Evolutionary conservation across 2,797 vertebrate species (phyloP), one percentile per base, ranked within the genome.

Genomic region (Myotis myotis): DNA sequence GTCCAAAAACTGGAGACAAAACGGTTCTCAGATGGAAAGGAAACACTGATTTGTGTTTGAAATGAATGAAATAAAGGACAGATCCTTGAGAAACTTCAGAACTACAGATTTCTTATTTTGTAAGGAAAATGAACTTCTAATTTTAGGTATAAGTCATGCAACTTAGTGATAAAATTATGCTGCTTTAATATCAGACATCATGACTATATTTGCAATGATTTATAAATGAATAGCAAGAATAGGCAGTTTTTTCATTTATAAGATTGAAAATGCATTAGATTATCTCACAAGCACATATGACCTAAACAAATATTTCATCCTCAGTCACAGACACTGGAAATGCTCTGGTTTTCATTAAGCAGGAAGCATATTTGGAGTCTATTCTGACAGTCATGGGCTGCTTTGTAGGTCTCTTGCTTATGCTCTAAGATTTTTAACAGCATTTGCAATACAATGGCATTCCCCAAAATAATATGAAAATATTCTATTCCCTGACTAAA

Each of bases 221-320:
- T 88, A 70, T 13, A 96, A 72, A 78, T 16, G 17, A 66, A 44
- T 55, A 64, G 15, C n/a, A 81, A 85, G 25, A 86, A n/a, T 10
- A 71, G 30, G 22, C 33, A 22, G 62, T 11, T 72, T 47, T 44
- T 79, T 38, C 51, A 36, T 19, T 83, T 72, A 72, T 68, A 44
- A 89, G 83, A 78, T 10, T 72, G 5, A 55, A 94, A 84, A 86
- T 68, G 57, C 15, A 49, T 84, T 75, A 44, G 12, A 23, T 38
- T 28, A 81, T 70, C 55, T 90, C 25, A 92, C 33, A 44, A 90
- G 89, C 20, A 78, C 53, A 41, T 12, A 89, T 55, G n/a, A n/a
- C 57, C 53, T 11, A 93, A 47, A 8, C 30, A 87, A 93, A 25
- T 44, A 90, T 78, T 80, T 92, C 62, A 88, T 81, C 83, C 49